Evolutionary conservation across 2,888 invertebrate species (phyloP), one percentile per base, ranked within the genome.

Genomic region (Catocala fraxini): DNA sequence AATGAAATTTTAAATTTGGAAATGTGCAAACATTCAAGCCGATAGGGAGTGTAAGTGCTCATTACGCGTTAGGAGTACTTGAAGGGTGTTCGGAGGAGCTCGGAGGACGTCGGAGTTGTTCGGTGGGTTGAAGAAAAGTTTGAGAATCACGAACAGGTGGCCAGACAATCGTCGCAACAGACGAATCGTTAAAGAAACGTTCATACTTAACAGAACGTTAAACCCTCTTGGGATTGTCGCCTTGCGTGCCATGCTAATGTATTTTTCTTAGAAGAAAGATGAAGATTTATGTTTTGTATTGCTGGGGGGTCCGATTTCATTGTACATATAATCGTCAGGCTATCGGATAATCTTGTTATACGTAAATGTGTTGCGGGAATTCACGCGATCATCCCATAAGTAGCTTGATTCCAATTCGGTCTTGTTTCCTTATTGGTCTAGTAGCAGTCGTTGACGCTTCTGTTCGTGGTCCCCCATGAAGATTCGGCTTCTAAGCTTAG

Each of bases 21-120:
- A 85, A 87, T 86, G 85, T 82, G 86, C 81, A 85, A 87, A 91
- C 87, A 88, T 87, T 89, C 87, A 82, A 86, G 83, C 86, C 56
- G 65, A 52, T 78, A 72, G 78, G 82, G 86, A 80, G 82, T 80
- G 85, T 65, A 78, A 89, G 90, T 84, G 89, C 89, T 92, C 92
- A 90, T 92, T 92, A 91, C 82, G 84, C 75, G 79, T 79, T 79
- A 82, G 85, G 82, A 86, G 82, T 78, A 74, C 85, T 88, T 71
- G 80, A 66, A 64, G 59, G 68, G 77, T 72, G 73, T 80, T 77
- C 73, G 75, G 71, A 43, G 25, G 13, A 49, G 76, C 78, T 80
- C 83, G 85, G 81, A 83, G 81, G 75, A 71, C 84, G 88, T 73
- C 81, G 66, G 67, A 55, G 61, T 74, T 70, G 73, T 81, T 77